Percentiles rank a stretch among this genome's conserved stretches.
phyloP scores from a whole-genome alignment of 1,140 invertebrate species.

The Drosophila kikkawai region DNA sequence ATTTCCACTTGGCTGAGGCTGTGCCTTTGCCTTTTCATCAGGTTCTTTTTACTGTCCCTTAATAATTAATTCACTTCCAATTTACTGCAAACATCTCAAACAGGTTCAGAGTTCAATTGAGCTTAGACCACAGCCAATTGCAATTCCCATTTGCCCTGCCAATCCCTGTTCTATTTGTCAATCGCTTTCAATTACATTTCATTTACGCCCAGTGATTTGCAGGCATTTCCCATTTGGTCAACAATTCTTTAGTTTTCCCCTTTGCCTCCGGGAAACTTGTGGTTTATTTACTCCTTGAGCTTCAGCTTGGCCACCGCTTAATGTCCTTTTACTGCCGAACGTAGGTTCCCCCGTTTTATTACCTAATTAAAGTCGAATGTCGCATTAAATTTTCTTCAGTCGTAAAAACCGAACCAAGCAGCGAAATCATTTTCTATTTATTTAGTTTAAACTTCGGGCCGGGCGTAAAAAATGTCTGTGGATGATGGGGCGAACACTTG shows the following conservation, averaged over 20 bases:
- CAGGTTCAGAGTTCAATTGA: slow-evolving; percentile 42
- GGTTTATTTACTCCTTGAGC: slow-evolving; percentile 50
- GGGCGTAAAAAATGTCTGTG: slow-evolving; percentile 20
- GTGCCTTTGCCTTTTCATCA: not conserved
- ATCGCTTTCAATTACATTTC: slow-evolving; percentile 60
- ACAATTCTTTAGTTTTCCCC: slow-evolving; percentile 1
- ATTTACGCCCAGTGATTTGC: slow-evolving; percentile 53
- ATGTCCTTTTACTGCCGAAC: slow-evolving; percentile 47
- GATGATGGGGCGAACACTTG: slow-evolving; percentile 37
- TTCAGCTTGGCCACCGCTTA: slow-evolving; percentile 41
- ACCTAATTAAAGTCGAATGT: slow-evolving; percentile 72
- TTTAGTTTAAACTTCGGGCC: slow-evolving; percentile 55
- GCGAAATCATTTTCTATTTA: slow-evolving; percentile 53
- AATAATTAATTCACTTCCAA: slow-evolving; percentile 21
- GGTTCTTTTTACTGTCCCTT: not conserved
- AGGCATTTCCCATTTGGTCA: slow-evolving; percentile 50
- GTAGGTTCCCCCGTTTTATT: slow-evolving; percentile 54
- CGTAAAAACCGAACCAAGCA: slow-evolving; percentile 38
- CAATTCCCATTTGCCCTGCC: slow-evolving; percentile 21
- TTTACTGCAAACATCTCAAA: slow-evolving; percentile 6
- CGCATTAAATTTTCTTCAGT: slow-evolving; percentile 51
- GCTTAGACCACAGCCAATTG: slow-evolving; percentile 35
- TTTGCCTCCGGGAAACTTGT: slow-evolving; percentile 14
- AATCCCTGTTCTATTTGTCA: slow-evolving; percentile 41
- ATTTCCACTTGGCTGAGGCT: not conserved